Evolutionary conservation across 2,888 invertebrate species (phyloP).

Genomic region (Meiosimyza decipiens): DNA sequence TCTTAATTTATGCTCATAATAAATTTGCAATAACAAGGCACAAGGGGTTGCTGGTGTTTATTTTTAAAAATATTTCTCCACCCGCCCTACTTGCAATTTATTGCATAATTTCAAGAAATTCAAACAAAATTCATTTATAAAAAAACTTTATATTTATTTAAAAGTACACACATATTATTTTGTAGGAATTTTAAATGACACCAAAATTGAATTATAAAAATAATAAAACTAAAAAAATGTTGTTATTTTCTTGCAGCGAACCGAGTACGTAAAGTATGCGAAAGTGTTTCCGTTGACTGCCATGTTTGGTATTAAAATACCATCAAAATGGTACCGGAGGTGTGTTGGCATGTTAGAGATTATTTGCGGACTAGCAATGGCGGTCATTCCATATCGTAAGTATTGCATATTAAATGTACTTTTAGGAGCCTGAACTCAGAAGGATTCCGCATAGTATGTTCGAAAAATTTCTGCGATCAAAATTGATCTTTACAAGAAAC

Average conservation of each 20-base stretch:
- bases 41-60: constrained; percentile 49
- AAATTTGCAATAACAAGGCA: constrained; percentile 39
- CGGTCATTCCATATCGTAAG: constrained; percentile 86
- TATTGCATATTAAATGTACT: constrained; percentile 45
- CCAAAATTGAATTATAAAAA: constrained; percentile 37
- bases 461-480: too few species aligned
- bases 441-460: too few species aligned
- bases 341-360: constrained; percentile 87
- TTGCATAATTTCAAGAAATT: background rate
- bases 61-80: constrained; percentile 46
- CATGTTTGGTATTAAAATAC: constrained; percentile 85
- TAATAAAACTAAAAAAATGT: background rate
- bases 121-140: constrained; percentile 1
- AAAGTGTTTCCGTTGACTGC: constrained; percentile 90
- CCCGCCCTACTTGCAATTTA: background rate
- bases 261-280: constrained; percentile 95
- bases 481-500: too few species aligned
- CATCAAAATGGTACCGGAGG: constrained; percentile 92
- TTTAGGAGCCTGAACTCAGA: too few species aligned
- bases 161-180: background rate
- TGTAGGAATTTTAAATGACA: constrained; percentile 43
- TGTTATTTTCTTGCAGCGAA: constrained; percentile 74
- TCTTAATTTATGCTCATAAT: constrained; percentile 14
- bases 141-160: constrained; percentile 38
- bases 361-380: constrained; percentile 84